These are phyloP conservation scores for Lepidurus arcticus DNA, from an alignment of 1,140 invertebrate genomes.

Conservation along the genomic window DNA sequence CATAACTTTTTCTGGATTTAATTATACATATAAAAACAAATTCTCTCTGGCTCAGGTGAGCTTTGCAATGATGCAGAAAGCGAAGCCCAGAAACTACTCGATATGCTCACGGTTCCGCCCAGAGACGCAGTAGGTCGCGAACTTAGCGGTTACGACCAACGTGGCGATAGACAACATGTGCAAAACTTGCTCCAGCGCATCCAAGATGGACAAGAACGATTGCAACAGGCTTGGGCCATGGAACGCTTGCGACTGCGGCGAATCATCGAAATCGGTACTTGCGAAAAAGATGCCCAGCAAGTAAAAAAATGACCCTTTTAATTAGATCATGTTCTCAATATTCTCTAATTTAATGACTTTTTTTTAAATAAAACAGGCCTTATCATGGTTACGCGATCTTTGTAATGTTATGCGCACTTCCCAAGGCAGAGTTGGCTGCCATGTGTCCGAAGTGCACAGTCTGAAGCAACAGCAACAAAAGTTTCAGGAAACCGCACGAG, in stretches of 20 bases:
- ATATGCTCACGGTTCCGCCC: conserved; percentile 69
- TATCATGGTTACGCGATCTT: conserved; percentile 66
- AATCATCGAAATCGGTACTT: conserved; percentile 63
- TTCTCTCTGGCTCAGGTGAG: conserved; percentile 47
- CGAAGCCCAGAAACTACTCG: conserved; percentile 70
- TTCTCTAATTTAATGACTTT: neutral
- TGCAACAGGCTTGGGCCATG: conserved; percentile 58
- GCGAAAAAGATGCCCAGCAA: conserved; percentile 66
- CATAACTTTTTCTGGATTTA: neutral
- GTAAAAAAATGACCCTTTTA: conserved; percentile 41
- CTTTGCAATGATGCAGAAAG: conserved; percentile 62
- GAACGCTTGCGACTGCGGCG: conserved; percentile 67
- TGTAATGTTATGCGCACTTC: conserved; percentile 62
- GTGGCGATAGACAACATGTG: conserved; percentile 62
- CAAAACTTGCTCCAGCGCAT: conserved; percentile 57
- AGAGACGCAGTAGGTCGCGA: conserved; percentile 71
- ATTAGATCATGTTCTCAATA: neutral
- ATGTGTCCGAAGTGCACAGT: conserved; percentile 62
- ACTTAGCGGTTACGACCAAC: conserved; percentile 60
- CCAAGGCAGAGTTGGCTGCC: conserved; percentile 65
- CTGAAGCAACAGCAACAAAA: conserved; percentile 68
- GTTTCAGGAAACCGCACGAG: conserved; percentile 70
- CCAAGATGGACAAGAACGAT: conserved; percentile 44
- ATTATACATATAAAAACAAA: conserved; percentile 9
- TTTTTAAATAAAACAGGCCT: conserved; percentile 56